Conservation (phyloP, 2,888 invertebrate genomes). For the Zaprionus bogoriensis region DNA sequence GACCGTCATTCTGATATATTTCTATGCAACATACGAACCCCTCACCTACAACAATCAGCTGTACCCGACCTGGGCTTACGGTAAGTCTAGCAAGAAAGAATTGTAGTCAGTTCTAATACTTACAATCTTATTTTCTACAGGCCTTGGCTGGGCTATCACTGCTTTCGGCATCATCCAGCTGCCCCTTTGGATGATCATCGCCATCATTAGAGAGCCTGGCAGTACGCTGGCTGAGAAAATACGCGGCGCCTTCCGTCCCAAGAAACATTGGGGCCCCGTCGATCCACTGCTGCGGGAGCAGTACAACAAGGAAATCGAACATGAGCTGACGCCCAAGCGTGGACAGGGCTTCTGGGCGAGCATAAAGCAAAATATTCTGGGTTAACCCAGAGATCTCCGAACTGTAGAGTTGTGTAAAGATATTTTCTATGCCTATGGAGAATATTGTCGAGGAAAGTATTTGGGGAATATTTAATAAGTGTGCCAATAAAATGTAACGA, state of each 20-base stretch:
- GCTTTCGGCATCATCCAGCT: conserved; percentile 84
- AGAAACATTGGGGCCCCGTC: conserved; percentile 85
- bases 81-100: conserved; percentile 81
- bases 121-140: conserved; percentile 30
- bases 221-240: conserved; percentile 78
- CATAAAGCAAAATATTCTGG: conserved; percentile 79
- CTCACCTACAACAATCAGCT: conserved; percentile 85
- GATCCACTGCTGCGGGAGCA: conserved; percentile 84
- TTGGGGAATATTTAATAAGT: conserved; percentile 33
- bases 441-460: conserved; percentile 6
- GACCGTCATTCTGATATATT: conserved; percentile 88
- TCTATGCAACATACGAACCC: conserved; percentile 85
- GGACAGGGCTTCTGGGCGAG: conserved; percentile 65
- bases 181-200: conserved; percentile 82
- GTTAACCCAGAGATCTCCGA: conserved; percentile 53
- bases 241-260: conserved; percentile 83
- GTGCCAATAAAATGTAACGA: conserved; percentile 49
- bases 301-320: conserved; percentile 83
- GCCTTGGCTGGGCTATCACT: conserved; percentile 84
- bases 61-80: conserved; percentile 86
- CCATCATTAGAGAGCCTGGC: conserved; percentile 78
- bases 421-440: not conserved
- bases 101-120: not conserved
- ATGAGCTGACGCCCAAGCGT: conserved; percentile 63
- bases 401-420: conserved; percentile 11